Conservation (phyloP, 2,888 invertebrate species). For the Luperina nickerlii region DNA sequence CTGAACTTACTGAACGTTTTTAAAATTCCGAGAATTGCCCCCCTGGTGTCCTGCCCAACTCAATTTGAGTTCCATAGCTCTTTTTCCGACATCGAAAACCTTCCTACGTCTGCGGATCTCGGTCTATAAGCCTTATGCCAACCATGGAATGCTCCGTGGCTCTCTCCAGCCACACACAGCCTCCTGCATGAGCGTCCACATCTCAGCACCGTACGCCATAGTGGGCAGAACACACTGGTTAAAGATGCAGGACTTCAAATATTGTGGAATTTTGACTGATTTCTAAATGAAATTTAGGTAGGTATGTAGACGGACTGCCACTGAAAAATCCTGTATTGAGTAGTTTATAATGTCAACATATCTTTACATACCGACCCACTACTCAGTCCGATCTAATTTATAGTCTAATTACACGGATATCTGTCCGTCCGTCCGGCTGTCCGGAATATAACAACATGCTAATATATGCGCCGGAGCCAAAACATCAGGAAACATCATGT, state of each 20-base stretch:
- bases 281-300: neutral
- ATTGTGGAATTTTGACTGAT: neutral
- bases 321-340: neutral
- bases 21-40: too few species aligned
- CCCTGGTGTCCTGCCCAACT: neutral
- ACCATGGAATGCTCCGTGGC: neutral
- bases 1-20: too few species aligned
- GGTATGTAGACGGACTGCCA: neutral
- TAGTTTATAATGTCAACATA: neutral
- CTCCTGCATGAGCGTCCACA: neutral
- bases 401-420: conserved; percentile 81
- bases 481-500: conserved; percentile 75
- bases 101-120: neutral
- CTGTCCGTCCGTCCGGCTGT: conserved; percentile 66
- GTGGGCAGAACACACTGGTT: neutral
- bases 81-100: neutral
- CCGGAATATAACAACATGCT: conserved; percentile 52
- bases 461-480: conserved; percentile 72
- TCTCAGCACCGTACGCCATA: neutral
- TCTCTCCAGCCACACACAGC: neutral
- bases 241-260: neutral
- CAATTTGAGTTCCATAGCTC: neutral
- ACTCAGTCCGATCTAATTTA: conserved; percentile 76
- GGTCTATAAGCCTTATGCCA: neutral
- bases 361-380: neutral